Evolutionary conservation across 2,113 vertebrate species (phyloP).

Genomic region (Notechis scutatus): DNA sequence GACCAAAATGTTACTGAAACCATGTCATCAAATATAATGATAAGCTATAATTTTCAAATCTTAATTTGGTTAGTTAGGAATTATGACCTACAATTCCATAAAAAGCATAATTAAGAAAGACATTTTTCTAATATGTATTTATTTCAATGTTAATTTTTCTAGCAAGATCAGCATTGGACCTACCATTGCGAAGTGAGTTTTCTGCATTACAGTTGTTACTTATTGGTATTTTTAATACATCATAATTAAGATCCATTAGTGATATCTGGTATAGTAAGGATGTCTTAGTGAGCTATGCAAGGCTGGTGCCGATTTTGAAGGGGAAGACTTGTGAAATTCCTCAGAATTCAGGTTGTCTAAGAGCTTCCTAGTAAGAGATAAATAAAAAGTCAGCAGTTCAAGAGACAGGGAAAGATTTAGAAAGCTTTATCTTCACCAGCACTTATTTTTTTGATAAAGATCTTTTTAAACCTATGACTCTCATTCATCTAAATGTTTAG

Average conservation of each 20-base stretch:
- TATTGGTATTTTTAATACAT: background rate
- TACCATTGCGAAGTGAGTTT: slow-evolving; percentile 77
- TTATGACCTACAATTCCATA: background rate
- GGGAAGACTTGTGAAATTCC: background rate
- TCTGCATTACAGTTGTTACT: background rate
- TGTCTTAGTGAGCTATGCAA: background rate
- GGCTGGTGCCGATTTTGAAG: background rate
- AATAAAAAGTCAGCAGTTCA: background rate
- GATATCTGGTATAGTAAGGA: background rate
- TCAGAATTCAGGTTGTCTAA: background rate
- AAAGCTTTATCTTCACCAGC: background rate
- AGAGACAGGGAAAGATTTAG: background rate
- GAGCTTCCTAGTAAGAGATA: background rate
- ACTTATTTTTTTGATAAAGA: background rate
- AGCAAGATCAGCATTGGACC: slow-evolving; percentile 77
- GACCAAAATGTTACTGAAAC: background rate
- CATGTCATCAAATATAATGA: background rate
- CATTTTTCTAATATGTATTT: slow-evolving; percentile 11
- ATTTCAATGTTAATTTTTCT: slow-evolving; percentile 52
- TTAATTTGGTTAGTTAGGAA: background rate
- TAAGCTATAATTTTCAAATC: background rate
- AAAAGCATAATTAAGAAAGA: background rate
- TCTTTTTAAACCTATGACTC: too few relatives aligned
- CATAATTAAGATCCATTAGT: background rate
- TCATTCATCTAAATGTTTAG: background rate